Conservation (phyloP, 1,140 invertebrate genomes). For the Neodiprion virginianus region DNA sequence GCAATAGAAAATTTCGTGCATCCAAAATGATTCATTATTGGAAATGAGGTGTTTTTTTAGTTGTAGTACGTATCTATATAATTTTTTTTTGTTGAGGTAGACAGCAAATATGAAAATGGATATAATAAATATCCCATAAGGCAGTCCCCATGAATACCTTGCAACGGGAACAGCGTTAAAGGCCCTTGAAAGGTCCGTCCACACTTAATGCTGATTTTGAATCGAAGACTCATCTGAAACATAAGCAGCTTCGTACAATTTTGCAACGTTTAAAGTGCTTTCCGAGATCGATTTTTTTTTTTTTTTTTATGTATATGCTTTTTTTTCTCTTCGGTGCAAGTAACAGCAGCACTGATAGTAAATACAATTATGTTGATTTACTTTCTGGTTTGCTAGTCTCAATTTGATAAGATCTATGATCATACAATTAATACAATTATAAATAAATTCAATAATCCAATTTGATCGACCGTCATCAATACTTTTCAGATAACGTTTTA, state of each 20-base stretch:
- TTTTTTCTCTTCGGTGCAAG: not conserved
- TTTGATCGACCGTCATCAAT: too few species aligned
- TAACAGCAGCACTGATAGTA: not conserved
- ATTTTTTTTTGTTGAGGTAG: slow-evolving; percentile 7
- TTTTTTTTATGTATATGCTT: not conserved
- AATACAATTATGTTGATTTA: not conserved
- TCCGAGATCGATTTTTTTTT: not conserved
- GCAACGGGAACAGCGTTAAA: slow-evolving; percentile 59
- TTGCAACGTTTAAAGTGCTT: slow-evolving; percentile 25
- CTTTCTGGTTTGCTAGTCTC: too few species aligned
- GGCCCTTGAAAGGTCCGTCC: slow-evolving; percentile 56
- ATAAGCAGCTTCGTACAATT: slow-evolving; percentile 62
- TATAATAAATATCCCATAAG: slow-evolving; percentile 55
- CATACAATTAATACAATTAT: too few species aligned
- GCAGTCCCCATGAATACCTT: slow-evolving; percentile 62
- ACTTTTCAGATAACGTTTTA: too few species aligned
- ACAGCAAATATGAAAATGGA: slow-evolving; percentile 29
- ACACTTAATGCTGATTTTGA: slow-evolving; percentile 54
- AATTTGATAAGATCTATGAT: too few species aligned
- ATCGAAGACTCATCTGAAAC: slow-evolving; percentile 62
- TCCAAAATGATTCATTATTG: not conserved
- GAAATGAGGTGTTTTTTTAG: too few species aligned
- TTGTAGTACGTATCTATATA: not conserved
- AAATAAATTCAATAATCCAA: too few species aligned
- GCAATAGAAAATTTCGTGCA: slow-evolving; percentile 23